Conservation (phyloP, 2,888 invertebrate genomes). For the Malthinus flaveolus region DNA sequence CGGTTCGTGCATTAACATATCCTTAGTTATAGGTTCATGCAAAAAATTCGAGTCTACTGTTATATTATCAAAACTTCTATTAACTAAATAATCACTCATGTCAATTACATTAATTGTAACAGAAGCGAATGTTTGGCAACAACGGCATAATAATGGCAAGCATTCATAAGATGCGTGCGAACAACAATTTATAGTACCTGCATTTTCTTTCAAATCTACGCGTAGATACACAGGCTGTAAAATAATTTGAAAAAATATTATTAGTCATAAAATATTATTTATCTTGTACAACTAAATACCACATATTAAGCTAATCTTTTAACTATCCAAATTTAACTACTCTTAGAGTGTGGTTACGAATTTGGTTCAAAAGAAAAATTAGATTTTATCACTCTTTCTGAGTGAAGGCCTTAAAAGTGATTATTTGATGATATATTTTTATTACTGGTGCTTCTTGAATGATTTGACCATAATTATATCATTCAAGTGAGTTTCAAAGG, state of each 20-base stretch:
- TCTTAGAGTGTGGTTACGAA: too few species aligned
- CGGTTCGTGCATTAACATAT: slow-evolving; percentile 63
- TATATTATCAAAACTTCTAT: slow-evolving; percentile 43
- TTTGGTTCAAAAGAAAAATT: too few species aligned
- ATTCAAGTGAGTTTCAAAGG: too few species aligned
- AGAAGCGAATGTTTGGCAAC: slow-evolving; percentile 53
- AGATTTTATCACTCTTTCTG: too few species aligned
- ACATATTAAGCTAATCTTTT: neutral
- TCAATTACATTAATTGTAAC: slow-evolving; percentile 53
- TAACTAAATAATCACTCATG: slow-evolving; percentile 47
- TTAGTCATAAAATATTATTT: neutral
- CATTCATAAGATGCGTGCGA: slow-evolving; percentile 54
- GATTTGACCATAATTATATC: too few species aligned
- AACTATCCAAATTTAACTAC: neutral
- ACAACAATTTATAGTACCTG: slow-evolving; percentile 76
- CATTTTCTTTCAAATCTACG: slow-evolving; percentile 68
- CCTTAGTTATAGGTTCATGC: slow-evolving; percentile 58
- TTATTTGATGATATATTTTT: too few species aligned
- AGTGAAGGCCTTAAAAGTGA: too few species aligned
- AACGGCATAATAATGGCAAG: slow-evolving; percentile 56
- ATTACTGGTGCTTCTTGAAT: too few species aligned
- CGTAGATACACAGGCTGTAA: slow-evolving; percentile 80
- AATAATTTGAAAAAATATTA: slow-evolving; percentile 5
- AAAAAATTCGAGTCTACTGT: slow-evolving; percentile 54
- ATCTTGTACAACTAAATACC: neutral